These are phyloP conservation scores for Pygmarrhopalites habei DNA, from an alignment of 1,140 invertebrate species.

Conservation along the genomic window DNA sequence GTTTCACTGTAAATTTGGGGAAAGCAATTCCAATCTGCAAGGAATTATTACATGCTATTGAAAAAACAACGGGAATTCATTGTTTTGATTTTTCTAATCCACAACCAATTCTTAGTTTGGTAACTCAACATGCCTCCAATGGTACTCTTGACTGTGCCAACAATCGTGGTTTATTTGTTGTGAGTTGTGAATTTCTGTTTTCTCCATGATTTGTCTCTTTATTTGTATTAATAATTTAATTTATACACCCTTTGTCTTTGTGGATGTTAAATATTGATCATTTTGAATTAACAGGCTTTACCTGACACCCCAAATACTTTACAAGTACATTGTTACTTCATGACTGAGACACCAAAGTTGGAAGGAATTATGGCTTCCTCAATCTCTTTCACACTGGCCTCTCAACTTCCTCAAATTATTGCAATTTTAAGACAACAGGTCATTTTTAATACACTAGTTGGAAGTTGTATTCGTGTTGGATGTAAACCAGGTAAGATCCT, in stretches of 20 bases:
- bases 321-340: constrained; percentile 86
- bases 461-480: constrained; percentile 71
- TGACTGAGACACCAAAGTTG: constrained; percentile 72
- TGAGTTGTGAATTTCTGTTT: constrained; percentile 52
- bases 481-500: constrained; percentile 64
- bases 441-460: constrained; percentile 79
- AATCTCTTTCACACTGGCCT: constrained; percentile 88
- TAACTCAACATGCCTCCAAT: constrained; percentile 64
- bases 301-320: constrained; percentile 53
- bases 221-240: not conserved
- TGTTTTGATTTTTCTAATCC: constrained; percentile 51
- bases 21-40: constrained; percentile 79
- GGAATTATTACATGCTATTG: constrained; percentile 62
- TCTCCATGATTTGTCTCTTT: too few species aligned
- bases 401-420: constrained; percentile 82
- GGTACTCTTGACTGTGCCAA: constrained; percentile 60
- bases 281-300: too few species aligned
- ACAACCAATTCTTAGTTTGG: constrained; percentile 64
- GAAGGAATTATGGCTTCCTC: constrained; percentile 70
- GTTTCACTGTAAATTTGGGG: constrained; percentile 78
- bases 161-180: constrained; percentile 68
- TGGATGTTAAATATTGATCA: too few species aligned
- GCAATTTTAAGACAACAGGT: constrained; percentile 78
- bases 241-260: too few species aligned
- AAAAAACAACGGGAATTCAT: constrained; percentile 66